Evolutionary conservation across 2,113 vertebrate species (phyloP).

Genomic region (Notothenia coriiceps): DNA sequence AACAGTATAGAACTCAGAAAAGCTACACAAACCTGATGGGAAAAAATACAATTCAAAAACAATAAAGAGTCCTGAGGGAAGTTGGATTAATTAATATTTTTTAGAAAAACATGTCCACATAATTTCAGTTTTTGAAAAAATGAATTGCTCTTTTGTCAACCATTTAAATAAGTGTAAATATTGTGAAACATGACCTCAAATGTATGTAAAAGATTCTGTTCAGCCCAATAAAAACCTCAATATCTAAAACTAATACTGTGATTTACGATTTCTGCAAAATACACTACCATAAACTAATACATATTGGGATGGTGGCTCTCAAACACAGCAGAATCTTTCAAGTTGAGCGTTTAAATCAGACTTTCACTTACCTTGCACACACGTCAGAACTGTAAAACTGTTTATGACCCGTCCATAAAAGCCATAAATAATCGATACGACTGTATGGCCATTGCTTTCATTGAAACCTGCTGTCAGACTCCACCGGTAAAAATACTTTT

Average conservation of each 20-base stretch:
- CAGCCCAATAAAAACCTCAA: too few relatives aligned
- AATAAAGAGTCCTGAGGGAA: too few relatives aligned
- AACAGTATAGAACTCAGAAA: background rate
- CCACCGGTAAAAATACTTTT: slow-evolving; percentile 4
- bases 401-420: background rate
- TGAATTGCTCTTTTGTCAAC: background rate
- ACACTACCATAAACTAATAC: background rate
- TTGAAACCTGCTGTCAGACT: slow-evolving; percentile 28
- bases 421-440: background rate
- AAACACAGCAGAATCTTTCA: background rate
- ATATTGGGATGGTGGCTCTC: background rate
- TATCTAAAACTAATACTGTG: background rate
- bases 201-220: too few relatives aligned
- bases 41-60: too few relatives aligned
- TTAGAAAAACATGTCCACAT: background rate
- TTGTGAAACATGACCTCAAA: background rate
- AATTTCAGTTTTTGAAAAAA: background rate
- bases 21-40: background rate
- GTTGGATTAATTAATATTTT: background rate
- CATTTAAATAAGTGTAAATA: too few relatives aligned
- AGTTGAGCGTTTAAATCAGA: background rate
- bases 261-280: background rate
- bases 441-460: background rate
- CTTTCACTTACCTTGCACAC: slow-evolving; percentile 52
- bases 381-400: background rate